These are phyloP conservation scores for Colletes latitarsis DNA, from an alignment of 1,140 invertebrate genomes.

Conservation along the genomic window DNA sequence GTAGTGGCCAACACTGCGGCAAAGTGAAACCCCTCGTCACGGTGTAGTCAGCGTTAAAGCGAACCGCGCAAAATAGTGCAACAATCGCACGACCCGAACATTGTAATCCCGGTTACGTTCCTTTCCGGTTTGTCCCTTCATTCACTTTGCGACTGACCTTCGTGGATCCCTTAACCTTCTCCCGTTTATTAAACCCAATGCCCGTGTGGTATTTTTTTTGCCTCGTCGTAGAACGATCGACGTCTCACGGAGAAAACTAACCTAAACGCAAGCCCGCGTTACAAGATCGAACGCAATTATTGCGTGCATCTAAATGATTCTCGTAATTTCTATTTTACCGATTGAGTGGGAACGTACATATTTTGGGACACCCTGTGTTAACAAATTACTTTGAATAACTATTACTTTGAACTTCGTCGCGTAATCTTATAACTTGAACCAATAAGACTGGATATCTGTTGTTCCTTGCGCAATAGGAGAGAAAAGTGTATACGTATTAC, in stretches of 20 bases:
- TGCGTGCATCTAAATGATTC: not conserved
- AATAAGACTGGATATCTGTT: not conserved
- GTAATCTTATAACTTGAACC: not conserved
- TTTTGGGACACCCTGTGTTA: not conserved
- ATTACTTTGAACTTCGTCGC: not conserved
- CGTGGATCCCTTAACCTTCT: not conserved
- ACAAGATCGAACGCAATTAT: not conserved
- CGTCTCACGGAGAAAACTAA: slow-evolving; percentile 10
- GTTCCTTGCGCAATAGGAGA: slow-evolving; percentile 4
- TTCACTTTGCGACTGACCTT: slow-evolving; percentile 7
- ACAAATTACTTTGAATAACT: not conserved
- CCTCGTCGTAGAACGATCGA: not conserved
- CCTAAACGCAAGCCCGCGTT: not conserved
- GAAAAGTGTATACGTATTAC: slow-evolving; percentile 7
- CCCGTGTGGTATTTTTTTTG: not conserved
- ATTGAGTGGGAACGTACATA: not conserved
- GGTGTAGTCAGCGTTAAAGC: slow-evolving; percentile 41
- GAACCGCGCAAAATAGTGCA: slow-evolving; percentile 35
- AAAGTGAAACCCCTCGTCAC: slow-evolving; percentile 52
- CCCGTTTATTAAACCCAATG: slow-evolving; percentile 5
- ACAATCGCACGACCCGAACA: slow-evolving; percentile 44
- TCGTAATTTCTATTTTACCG: not conserved
- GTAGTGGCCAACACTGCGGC: slow-evolving; percentile 37
- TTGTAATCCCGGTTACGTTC: slow-evolving; percentile 30
- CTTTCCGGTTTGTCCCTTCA: slow-evolving; percentile 27